Conservation (phyloP, 2,888 invertebrate species). For the Gryllus longicercus region DNA sequence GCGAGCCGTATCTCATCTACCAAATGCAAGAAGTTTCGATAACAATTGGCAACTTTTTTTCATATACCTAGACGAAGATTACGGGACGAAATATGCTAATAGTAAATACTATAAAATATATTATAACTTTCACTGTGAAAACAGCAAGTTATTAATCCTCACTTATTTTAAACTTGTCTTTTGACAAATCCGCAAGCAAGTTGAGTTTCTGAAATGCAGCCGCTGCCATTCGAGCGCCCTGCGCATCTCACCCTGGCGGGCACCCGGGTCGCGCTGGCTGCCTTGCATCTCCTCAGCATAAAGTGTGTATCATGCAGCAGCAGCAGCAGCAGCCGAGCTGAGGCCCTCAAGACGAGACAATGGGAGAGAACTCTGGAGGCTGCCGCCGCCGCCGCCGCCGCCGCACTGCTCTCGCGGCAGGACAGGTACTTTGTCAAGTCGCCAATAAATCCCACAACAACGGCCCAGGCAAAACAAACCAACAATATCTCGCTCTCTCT, state of each 20-base stretch:
- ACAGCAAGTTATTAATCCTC: no score
- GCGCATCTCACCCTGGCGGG: background rate
- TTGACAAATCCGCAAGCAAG: no score
- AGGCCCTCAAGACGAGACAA: slow-evolving; percentile 33
- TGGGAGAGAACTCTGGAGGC: slow-evolving; percentile 19
- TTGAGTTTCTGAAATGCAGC: no score
- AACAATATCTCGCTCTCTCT: slow-evolving; percentile 30
- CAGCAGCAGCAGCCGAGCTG: background rate
- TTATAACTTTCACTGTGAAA: no score
- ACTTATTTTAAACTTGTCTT: no score
- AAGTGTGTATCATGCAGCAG: background rate
- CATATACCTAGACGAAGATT: no score
- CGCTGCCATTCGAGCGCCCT: no score
- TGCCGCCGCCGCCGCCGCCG: background rate
- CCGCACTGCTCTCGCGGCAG: background rate
- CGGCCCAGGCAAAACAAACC: slow-evolving; percentile 33
- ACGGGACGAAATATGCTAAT: no score
- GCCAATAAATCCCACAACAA: slow-evolving; percentile 36
- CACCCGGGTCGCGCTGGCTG: background rate
- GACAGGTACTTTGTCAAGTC: slow-evolving; percentile 37
- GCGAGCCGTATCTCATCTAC: no score
- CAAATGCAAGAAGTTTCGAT: no score
- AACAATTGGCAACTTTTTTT: no score
- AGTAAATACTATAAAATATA: no score
- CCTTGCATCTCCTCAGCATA: background rate